Conservation (phyloP, 2,797 vertebrate genomes). For the Enoplosus armatus region DNA sequence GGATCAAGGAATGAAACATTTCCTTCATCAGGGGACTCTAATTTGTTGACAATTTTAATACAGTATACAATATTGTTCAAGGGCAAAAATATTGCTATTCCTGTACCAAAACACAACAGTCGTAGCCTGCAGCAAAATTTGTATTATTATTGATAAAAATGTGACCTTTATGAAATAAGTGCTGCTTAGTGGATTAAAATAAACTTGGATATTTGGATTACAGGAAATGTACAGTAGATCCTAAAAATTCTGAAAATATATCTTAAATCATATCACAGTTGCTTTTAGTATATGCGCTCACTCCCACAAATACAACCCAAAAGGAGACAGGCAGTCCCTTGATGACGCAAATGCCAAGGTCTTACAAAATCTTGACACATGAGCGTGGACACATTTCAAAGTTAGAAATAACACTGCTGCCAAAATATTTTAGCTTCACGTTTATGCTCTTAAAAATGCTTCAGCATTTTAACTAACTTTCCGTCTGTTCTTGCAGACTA, state of each 20-base stretch:
- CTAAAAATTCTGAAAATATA: neutral
- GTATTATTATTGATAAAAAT: constrained; percentile 2
- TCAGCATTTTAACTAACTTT: too few species aligned
- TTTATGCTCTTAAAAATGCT: neutral
- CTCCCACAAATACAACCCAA: neutral
- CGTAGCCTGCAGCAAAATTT: constrained; percentile 4
- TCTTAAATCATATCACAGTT: neutral
- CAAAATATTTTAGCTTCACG: neutral
- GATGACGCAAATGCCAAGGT: neutral
- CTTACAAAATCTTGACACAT: neutral
- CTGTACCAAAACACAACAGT: constrained; percentile 5
- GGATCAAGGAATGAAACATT: constrained; percentile 48
- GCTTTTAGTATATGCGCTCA: neutral
- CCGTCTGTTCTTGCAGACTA: too few species aligned
- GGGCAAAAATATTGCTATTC: constrained; percentile 13
- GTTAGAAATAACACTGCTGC: neutral
- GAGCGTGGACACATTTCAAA: neutral
- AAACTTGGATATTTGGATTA: neutral
- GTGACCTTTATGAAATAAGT: neutral
- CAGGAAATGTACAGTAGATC: too few species aligned
- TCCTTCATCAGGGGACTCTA: constrained; percentile 24
- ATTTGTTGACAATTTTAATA: constrained; percentile 13
- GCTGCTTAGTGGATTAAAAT: neutral
- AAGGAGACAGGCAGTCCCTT: neutral
- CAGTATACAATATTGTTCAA: constrained; percentile 8